Percentiles rank a stretch among this genome's conserved stretches.
These are phyloP conservation scores for Halichoerus grypus DNA, from an alignment of 2,113 vertebrate genomes.

Conservation along the genomic window DNA sequence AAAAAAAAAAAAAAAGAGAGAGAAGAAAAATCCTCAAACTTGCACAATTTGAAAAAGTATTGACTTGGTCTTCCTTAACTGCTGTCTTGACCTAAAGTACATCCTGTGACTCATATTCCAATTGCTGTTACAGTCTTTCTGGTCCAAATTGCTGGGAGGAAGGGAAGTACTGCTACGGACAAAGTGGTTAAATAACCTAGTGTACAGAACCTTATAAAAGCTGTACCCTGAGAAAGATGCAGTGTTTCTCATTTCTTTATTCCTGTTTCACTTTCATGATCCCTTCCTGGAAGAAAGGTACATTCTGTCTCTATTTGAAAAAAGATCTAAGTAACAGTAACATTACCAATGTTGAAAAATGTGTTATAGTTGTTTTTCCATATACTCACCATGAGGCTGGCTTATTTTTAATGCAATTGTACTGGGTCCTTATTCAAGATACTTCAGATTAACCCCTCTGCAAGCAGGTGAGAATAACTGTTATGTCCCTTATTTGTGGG, in stretches of 20 bases:
- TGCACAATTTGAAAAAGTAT: not conserved
- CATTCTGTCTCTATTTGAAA: slow-evolving; percentile 36
- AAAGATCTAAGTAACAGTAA: not conserved
- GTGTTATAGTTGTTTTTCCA: not conserved
- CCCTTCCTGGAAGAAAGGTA: slow-evolving; percentile 46
- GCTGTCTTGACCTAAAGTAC: slow-evolving; percentile 2
- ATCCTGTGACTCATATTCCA: slow-evolving; percentile 66
- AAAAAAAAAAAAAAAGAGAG: not conserved
- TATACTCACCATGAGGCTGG: not conserved
- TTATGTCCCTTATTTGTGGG: not conserved
- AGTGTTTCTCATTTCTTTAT: not conserved
- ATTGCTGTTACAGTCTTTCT: not conserved
- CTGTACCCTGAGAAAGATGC: not conserved
- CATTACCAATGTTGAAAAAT: not conserved
- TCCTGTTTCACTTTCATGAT: slow-evolving; percentile 52
- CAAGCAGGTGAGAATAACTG: not conserved
- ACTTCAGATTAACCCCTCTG: not conserved
- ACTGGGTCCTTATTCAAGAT: not conserved
- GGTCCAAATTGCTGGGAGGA: slow-evolving; percentile 60
- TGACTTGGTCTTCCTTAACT: slow-evolving; percentile 6
- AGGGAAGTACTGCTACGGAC: slow-evolving; percentile 26
- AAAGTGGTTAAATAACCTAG: not conserved
- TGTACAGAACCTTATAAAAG: slow-evolving; percentile 25
- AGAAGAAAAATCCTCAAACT: not conserved
- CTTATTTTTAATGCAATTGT: not conserved